A percentile compares a stretch with the other conserved stretches of the same genome.
Conservation (phyloP, 2,888 invertebrate species). For the Epinotia nisella region DNA sequence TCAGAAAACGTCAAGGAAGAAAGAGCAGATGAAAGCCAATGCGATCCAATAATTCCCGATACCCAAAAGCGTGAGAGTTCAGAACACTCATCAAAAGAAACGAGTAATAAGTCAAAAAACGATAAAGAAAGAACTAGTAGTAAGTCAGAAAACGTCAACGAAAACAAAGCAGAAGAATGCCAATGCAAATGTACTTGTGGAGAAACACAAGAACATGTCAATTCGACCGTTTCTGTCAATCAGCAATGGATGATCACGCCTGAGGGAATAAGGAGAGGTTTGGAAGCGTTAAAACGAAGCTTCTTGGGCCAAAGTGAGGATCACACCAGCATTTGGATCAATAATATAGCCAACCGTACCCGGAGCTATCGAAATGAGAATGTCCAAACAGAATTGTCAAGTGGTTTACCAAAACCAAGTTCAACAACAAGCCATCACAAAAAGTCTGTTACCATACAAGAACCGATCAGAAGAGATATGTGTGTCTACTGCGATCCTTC, state of each 20-base stretch:
- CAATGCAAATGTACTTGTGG: conserved; percentile 1
- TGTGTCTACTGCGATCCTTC: neutral
- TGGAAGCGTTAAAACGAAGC: conserved; percentile 1
- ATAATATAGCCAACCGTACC: neutral
- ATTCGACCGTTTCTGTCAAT: neutral
- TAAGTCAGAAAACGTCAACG: too few relatives aligned
- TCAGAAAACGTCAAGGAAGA: neutral
- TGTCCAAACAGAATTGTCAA: neutral
- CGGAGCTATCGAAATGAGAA: neutral
- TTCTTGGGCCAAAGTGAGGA: conserved; percentile 5
- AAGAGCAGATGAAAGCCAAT: neutral
- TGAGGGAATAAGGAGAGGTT: conserved; percentile 1
- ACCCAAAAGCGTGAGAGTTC: neutral
- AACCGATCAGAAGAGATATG: neutral
- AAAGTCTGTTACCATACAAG: conserved; percentile 2
- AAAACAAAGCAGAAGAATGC: neutral
- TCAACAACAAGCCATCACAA: neutral
- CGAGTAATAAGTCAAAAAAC: neutral
- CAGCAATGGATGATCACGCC: conserved; percentile 5
- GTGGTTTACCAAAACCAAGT: neutral
- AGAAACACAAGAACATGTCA: neutral
- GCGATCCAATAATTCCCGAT: neutral
- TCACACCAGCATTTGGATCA: neutral
- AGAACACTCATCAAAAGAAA: neutral
- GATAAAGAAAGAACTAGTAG: neutral